Conservation (phyloP, 2,888 invertebrate genomes). For the Eucera pruinosa region DNA sequence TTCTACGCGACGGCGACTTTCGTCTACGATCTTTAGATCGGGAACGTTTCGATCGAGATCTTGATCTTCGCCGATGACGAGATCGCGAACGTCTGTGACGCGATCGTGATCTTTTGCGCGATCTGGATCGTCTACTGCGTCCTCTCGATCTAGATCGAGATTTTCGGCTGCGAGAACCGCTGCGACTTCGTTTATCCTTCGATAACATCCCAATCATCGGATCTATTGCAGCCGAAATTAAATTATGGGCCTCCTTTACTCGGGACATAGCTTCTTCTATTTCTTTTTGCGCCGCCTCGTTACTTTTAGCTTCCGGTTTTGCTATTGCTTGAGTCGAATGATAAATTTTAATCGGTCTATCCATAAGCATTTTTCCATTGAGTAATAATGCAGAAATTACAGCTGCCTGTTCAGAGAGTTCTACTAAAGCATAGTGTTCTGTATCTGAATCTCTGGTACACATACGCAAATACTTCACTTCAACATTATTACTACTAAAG, state of each 20-base stretch:
- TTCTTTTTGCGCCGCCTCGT: conserved; percentile 97
- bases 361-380: conserved; percentile 92
- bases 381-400: conserved; percentile 94
- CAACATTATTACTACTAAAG: conserved; percentile 92
- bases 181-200: conserved; percentile 91
- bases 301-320: conserved; percentile 97
- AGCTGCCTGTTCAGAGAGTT: conserved; percentile 96
- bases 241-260: conserved; percentile 97
- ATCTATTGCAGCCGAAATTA: conserved; percentile 97
- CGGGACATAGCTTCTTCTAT: conserved; percentile 99
- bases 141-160: conserved; percentile 88
- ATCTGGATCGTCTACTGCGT: conserved; percentile 85
- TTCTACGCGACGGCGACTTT: conserved; percentile 80
- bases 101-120: conserved; percentile 81
- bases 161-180: conserved; percentile 84
- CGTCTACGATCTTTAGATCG: conserved; percentile 81
- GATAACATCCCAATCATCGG: conserved; percentile 94
- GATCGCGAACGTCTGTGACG: conserved; percentile 82
- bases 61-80: conserved; percentile 86
- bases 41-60: conserved; percentile 83
- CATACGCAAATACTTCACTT: conserved; percentile 97
- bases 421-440: conserved; percentile 93
- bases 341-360: conserved; percentile 90
- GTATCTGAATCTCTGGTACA: conserved; percentile 93
- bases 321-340: conserved; percentile 97